Conservation (phyloP, 2,888 invertebrate genomes). For the Phyllotreta cruciferae region DNA sequence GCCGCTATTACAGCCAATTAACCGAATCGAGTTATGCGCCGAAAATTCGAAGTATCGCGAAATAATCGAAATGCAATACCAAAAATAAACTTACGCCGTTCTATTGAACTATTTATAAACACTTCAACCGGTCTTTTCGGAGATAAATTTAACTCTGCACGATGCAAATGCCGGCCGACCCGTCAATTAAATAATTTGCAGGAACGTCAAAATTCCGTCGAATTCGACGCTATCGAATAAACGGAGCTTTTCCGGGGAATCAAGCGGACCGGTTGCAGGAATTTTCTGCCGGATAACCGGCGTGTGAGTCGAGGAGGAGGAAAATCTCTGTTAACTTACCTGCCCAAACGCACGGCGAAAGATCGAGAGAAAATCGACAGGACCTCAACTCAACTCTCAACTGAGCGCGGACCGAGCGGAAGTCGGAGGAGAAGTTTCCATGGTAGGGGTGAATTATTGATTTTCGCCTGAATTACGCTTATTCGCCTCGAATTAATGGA, state of each 20-base stretch:
- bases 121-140: background rate
- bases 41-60: no score
- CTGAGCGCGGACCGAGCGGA: conserved; percentile 53
- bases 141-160: conserved; percentile 4
- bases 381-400: conserved; percentile 39
- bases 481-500: background rate
- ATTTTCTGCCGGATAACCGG: background rate
- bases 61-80: no score
- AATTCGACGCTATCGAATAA: conserved; percentile 8
- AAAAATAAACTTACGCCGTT: background rate
- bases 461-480: conserved; percentile 36
- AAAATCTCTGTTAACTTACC: conserved; percentile 44
- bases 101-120: conserved; percentile 5
- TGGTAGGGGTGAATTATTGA: conserved; percentile 53
- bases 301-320: conserved; percentile 22
- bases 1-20: no score
- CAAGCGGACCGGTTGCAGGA: no score
- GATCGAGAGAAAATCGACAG: conserved; percentile 53
- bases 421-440: conserved; percentile 50
- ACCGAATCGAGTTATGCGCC: no score
- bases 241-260: background rate
- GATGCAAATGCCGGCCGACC: conserved; percentile 26
- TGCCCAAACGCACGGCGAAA: conserved; percentile 50
- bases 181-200: conserved; percentile 14
- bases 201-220: conserved; percentile 18